Conservation (phyloP, 2,888 invertebrate genomes). For the Hymenopus coronatus region DNA sequence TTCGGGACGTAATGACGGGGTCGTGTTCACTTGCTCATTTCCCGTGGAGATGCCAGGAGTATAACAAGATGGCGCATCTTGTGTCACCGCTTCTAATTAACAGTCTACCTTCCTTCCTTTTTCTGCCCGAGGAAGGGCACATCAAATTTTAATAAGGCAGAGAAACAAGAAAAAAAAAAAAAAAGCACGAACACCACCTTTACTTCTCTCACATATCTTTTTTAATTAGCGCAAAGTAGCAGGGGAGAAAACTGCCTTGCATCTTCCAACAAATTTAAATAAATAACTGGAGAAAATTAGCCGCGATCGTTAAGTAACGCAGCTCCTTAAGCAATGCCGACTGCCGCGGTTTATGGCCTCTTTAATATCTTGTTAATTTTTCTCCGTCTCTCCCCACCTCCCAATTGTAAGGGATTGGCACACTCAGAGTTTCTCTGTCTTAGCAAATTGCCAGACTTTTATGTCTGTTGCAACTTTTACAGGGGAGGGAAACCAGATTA, state of each 20-base stretch:
- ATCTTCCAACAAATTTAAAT: not conserved
- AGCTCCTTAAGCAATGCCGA: not conserved
- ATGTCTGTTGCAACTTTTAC: not conserved
- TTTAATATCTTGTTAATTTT: not conserved
- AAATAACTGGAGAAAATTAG: not conserved
- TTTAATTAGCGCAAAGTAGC: not conserved
- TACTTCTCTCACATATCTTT: not conserved
- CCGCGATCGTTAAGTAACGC: not conserved
- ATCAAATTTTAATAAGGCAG: not conserved
- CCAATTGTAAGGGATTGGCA: not conserved
- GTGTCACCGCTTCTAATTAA: not conserved
- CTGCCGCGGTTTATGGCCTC: not conserved
- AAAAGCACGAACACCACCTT: not conserved
- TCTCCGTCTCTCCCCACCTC: not conserved
- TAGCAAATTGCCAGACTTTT: not conserved
- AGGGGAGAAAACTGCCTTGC: not conserved
- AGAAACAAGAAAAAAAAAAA: not conserved
- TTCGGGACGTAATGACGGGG: not conserved
- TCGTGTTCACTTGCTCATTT: not conserved
- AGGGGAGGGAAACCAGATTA: not conserved
- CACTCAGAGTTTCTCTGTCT: not conserved
- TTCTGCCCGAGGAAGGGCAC: not conserved
- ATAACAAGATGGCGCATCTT: not conserved
- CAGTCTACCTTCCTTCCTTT: not conserved
- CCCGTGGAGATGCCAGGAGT: not conserved